Conservation (phyloP, 2,888 invertebrate species). For the Iselma pallidipennis region DNA sequence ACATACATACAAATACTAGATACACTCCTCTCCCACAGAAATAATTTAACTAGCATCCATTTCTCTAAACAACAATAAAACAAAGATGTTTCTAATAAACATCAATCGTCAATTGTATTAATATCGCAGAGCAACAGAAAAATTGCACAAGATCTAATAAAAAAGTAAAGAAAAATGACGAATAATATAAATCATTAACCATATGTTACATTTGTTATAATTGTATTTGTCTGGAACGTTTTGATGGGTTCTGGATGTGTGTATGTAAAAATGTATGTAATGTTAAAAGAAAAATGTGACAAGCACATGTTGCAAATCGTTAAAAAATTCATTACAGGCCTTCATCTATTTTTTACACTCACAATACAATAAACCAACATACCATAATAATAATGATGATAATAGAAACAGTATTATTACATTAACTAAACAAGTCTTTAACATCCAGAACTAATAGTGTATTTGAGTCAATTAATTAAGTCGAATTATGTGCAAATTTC, state of each 20-base stretch:
- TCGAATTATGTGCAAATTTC: conserved; percentile 4
- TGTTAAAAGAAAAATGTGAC: not conserved
- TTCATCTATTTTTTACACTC: not conserved
- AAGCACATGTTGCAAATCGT: not conserved
- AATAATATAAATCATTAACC: not conserved
- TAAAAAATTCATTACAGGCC: not conserved
- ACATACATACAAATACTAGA: not conserved
- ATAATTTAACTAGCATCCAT: not conserved
- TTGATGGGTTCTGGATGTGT: not conserved
- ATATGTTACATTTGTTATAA: not conserved
- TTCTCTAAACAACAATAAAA: not conserved
- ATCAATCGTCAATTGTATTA: not conserved
- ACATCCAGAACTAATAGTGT: not conserved
- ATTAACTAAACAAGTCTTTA: not conserved
- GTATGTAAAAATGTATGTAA: not conserved
- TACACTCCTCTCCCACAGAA: not conserved
- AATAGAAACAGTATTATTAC: too few relatives aligned
- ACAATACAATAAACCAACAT: not conserved
- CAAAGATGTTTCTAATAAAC: not conserved
- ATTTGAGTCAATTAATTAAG: conserved; percentile 3
- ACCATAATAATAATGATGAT: not conserved
- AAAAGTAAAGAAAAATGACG: too few relatives aligned
- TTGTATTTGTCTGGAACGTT: not conserved
- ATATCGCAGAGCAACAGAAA: not conserved
- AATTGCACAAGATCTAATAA: not conserved